Base-by-base conservation (phyloP, 1,140 invertebrate species). In the Drosophila fuyamai region DNA sequence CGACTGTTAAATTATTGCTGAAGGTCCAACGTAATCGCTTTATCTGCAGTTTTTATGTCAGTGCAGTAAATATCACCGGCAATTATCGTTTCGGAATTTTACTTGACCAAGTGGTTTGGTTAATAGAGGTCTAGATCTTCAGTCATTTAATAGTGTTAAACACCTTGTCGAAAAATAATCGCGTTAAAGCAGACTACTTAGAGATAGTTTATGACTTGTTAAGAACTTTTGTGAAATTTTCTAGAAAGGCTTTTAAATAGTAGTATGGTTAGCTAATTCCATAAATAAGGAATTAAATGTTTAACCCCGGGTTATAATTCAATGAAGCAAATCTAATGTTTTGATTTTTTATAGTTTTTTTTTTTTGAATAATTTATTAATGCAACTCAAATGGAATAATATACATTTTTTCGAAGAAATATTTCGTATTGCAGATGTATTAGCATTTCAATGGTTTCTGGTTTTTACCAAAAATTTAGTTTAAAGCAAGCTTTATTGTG, bases 21-120 rank as follows among this genome's bases (percentile, higher is more conserved):
- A 53, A 53, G 50, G 50, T 53, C 50, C 50, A 16, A 16, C 32
- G 50, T 36, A 53, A 53, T 53, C 29, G 32, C 50, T 36, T 53
- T 18, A 53, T 53, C 50, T 53, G 50, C 50, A 53, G 14, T 53
- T 53, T 53, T 36, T 16, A 53, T 10, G 50, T 10, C 14, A 36
- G n/a, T 51, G 50, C 50, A 51, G 50, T 51, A 16, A 35, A 51
- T 51, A 53, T 53, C 50, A 36, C n/a, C 32, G 50, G 35, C 32
- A 12, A 53, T 36, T 35, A 35, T 18, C 50, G 32, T 36, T 12
- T 36, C 14, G 50, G 32, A 53, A 53, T 16, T 36, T 35, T 36
- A 53, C 32, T 29, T 27, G 23, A 23, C 6, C 46, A 48, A 48
- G 13, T 48, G 46, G 23, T 27, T 46, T 8, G 29, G 5, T 35